Conservation (phyloP, 2,888 invertebrate genomes). For the Aromia moschata region DNA sequence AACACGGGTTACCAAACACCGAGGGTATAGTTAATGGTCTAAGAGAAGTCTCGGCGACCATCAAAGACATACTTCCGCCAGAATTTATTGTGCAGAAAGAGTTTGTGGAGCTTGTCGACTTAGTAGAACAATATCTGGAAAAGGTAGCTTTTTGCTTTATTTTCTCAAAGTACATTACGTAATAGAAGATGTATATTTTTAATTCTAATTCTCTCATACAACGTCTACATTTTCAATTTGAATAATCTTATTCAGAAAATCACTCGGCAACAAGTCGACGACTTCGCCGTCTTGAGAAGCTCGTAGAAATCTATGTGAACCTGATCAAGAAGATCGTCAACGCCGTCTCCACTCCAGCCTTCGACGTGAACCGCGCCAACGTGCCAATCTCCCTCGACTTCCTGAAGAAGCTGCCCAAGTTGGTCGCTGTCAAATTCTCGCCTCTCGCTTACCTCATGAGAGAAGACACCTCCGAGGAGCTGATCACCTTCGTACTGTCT, state of each 20-base stretch:
- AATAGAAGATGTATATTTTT: too few species aligned
- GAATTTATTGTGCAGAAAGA: constrained; percentile 62
- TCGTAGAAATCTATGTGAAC: constrained; percentile 64
- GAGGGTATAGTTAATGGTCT: constrained; percentile 68
- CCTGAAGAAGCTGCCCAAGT: constrained; percentile 65
- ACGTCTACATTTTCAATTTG: background rate
- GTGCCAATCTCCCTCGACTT: constrained; percentile 40
- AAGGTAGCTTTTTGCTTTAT: constrained; percentile 67
- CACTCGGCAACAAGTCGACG: constrained; percentile 69
- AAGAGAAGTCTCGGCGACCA: constrained; percentile 66
- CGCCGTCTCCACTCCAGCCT: constrained; percentile 30
- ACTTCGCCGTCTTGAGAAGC: constrained; percentile 71
- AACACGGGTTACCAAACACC: constrained; percentile 62
- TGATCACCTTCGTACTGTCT: constrained; percentile 67
- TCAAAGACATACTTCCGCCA: constrained; percentile 71
- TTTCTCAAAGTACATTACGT: too few species aligned
- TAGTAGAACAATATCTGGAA: constrained; percentile 70
- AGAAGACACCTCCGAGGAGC: constrained; percentile 62
- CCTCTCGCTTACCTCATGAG: constrained; percentile 68
- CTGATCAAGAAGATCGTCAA: constrained; percentile 57
- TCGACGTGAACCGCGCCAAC: constrained; percentile 26
- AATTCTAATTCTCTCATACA: background rate
- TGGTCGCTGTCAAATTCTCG: constrained; percentile 70
- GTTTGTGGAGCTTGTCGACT: constrained; percentile 68
- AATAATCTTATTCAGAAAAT: constrained; percentile 63